Conservation (phyloP, 1,140 invertebrate genomes). For the Macrocentrus cingulum region DNA sequence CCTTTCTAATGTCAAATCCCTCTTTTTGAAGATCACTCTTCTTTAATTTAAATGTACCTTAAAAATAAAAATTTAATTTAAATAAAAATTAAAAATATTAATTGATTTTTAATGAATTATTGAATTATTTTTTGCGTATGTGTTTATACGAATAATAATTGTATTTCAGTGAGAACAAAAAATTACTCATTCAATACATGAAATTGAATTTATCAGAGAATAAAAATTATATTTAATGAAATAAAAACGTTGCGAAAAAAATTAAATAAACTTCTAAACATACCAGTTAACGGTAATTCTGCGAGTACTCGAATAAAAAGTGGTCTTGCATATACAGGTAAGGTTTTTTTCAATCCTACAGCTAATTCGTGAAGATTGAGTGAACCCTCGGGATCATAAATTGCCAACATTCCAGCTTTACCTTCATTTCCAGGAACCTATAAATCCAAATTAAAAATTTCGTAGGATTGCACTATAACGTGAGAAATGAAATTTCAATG, state of each 20-base stretch:
- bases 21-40: conserved; percentile 81
- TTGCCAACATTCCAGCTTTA: conserved; percentile 92
- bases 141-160: too few species aligned
- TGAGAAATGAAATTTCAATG: background rate
- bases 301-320: conserved; percentile 84
- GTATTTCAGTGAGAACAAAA: too few species aligned
- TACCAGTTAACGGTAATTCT: conserved; percentile 80
- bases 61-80: conserved; percentile 14
- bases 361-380: conserved; percentile 69
- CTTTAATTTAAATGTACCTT: conserved; percentile 87
- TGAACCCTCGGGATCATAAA: conserved; percentile 73
- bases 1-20: conserved; percentile 68
- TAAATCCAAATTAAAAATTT: conserved; percentile 32
- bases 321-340: conserved; percentile 85
- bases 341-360: conserved; percentile 65
- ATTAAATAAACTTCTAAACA: conserved; percentile 45
- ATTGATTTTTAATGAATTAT: conserved; percentile 25
- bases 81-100: conserved; percentile 51
- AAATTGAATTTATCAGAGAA: too few species aligned
- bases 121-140: too few species aligned
- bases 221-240: background rate
- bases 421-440: conserved; percentile 84
- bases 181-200: too few species aligned
- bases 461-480: background rate
- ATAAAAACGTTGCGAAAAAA: conserved; percentile 32